Percentiles rank a stretch among this genome's conserved stretches.
phyloP scores from a whole-genome alignment of 2,888 invertebrate species.

The Microchrysa polita region DNA sequence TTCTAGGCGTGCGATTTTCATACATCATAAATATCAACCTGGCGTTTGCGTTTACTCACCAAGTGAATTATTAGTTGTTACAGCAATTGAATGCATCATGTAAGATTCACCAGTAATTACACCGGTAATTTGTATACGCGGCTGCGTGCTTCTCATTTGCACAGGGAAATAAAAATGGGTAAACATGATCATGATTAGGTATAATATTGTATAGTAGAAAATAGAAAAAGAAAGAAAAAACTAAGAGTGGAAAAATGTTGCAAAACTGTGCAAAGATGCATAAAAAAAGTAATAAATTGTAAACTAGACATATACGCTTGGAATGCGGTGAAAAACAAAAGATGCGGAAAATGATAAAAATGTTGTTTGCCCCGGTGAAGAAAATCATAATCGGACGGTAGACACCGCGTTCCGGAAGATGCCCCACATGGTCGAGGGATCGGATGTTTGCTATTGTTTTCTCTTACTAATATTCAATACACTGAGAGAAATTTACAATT shows the following conservation, averaged over 20 bases:
- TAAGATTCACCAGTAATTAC: slow-evolving; percentile 36
- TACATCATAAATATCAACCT: not conserved
- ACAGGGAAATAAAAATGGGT: slow-evolving; percentile 21
- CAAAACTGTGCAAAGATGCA: slow-evolving; percentile 30
- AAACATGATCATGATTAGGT: not conserved
- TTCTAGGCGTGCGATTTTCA: not conserved
- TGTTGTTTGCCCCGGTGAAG: slow-evolving; percentile 23
- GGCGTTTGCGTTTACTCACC: not conserved
- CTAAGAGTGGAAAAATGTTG: slow-evolving; percentile 10
- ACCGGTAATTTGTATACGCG: slow-evolving; percentile 41
- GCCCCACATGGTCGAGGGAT: not conserved
- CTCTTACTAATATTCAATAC: no score
- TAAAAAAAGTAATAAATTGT: slow-evolving; percentile 23
- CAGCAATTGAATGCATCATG: slow-evolving; percentile 43
- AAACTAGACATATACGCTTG: no score
- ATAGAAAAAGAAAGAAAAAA: not conserved
- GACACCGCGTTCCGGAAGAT: not conserved
- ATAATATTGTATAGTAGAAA: no score
- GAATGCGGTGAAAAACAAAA: slow-evolving; percentile 27
- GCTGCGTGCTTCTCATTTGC: slow-evolving; percentile 37
- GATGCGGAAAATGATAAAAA: slow-evolving; percentile 41
- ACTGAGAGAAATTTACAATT: no score
- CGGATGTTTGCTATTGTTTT: no score
- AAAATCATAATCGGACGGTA: not conserved
- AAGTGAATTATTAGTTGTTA: slow-evolving; percentile 36